Percentiles rank a stretch among this genome's conserved stretches.
These are phyloP conservation scores for Hetaerina titia DNA, from an alignment of 2,888 invertebrate genomes.

Conservation along the genomic window DNA sequence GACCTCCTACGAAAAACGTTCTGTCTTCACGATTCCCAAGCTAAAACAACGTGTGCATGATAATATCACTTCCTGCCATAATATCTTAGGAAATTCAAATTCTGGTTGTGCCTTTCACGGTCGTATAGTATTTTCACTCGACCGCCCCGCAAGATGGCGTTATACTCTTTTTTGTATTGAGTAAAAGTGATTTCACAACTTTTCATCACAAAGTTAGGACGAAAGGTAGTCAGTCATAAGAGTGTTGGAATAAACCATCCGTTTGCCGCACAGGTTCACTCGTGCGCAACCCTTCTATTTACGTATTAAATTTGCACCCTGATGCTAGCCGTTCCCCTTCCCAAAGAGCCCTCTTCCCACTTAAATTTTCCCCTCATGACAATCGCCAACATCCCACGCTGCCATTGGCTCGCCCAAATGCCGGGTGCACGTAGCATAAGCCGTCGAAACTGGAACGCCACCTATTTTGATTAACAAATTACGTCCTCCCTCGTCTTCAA, in stretches of 20 bases:
- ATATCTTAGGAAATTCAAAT: background rate
- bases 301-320: too few species aligned
- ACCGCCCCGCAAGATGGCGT: background rate
- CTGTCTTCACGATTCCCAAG: background rate
- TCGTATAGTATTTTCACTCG: too few species aligned
- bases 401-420: background rate
- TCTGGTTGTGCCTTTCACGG: too few species aligned
- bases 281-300: too few species aligned
- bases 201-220: too few species aligned
- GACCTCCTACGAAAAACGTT: background rate
- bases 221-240: too few species aligned
- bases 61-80: background rate
- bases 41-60: background rate
- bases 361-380: background rate
- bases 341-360: too few species aligned
- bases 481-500: background rate
- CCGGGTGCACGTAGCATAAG: background rate
- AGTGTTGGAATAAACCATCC: too few species aligned
- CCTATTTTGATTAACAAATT: conserved; percentile 61
- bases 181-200: too few species aligned
- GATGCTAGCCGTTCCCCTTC: too few species aligned
- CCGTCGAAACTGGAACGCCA: conserved; percentile 40
- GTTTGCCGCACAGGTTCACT: too few species aligned
- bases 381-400: conserved; percentile 16
- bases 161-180: too few species aligned